Evolutionary conservation across 2,797 vertebrate genomes (phyloP), one percentile per base, ranked within the genome.

Genomic region (Alfaro cultratus): DNA sequence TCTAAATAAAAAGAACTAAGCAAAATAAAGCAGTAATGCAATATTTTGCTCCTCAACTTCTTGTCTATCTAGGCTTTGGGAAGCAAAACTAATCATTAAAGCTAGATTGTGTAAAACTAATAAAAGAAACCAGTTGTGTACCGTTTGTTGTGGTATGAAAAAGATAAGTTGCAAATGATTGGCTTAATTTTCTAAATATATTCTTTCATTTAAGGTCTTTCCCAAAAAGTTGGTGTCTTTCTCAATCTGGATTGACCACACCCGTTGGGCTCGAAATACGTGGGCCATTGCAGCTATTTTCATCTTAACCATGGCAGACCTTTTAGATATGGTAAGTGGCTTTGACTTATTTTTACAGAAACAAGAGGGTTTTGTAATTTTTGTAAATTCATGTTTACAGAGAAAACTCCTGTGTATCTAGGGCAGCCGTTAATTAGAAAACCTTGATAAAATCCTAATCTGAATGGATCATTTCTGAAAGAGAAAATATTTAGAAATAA

Each of bases 271-370:
- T 4, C 96, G 98, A 39, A 99, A 99, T 93, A 98, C 97, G 5
- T 99, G 98, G 97, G 98, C 98, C 78, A 99, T 99, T 97, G 94
- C 98, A 0, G 98, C 98, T 89, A 97, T 99, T 89, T 93, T 98
- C 86, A 98, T 99, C 47, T 96, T 99, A 73, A 98, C 97, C 11
- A 95, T 96, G 95, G 97, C 97, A 0, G 96, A 98, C 72, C 96
- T 97, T 0, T 95, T 98, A 82, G 97, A 99, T 84, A 99, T 99
- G 97, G 98, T 99, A 91, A 96, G 96, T 34, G 60, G 18, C 55
- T 45, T 60, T 43, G 4, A 36, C 29, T 21, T 21, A 31, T 31
- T 46, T 49, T 29, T n/a, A 34, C n/a, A 31, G 5, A 4, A 29
- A 23, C 21, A 68, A 26, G 21, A 68, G 36, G 9, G 21, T 68